Conservation (phyloP, 2,797 vertebrate species). For the Danio albolineatus region DNA sequence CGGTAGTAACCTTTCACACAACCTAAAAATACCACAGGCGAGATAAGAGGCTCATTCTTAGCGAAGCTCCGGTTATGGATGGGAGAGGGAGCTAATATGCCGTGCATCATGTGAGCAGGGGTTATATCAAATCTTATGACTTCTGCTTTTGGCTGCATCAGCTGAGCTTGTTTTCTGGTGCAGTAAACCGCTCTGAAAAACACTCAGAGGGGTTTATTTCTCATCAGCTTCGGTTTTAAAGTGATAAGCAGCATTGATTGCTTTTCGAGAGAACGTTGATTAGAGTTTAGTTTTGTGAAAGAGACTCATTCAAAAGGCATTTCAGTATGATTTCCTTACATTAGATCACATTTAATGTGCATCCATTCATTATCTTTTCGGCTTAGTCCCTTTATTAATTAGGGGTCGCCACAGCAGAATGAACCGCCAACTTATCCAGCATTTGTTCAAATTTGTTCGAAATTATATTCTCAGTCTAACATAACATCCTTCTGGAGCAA, state of each 20-base stretch:
- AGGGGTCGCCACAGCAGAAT: too few species aligned
- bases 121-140: conserved; percentile 42
- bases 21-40: conserved; percentile 38
- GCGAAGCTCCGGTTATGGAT: conserved; percentile 21
- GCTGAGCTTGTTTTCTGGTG: conserved; percentile 38
- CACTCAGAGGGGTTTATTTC: conserved; percentile 1
- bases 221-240: neutral
- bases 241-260: neutral
- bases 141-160: conserved; percentile 26
- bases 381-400: too few species aligned
- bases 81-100: conserved; percentile 10
- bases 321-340: neutral
- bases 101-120: conserved; percentile 34
- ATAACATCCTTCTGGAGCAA: too few species aligned
- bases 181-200: neutral
- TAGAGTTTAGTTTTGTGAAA: neutral
- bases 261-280: neutral
- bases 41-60: conserved; percentile 45
- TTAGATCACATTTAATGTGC: neutral
- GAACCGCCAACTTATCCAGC: too few species aligned
- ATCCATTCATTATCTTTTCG: too few species aligned
- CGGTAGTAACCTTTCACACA: conserved; percentile 37
- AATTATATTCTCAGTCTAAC: too few species aligned
- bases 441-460: too few species aligned
- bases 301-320: neutral